Evolutionary conservation across 2,113 vertebrate species (phyloP).

Genomic region (Leiothrix lutea): DNA sequence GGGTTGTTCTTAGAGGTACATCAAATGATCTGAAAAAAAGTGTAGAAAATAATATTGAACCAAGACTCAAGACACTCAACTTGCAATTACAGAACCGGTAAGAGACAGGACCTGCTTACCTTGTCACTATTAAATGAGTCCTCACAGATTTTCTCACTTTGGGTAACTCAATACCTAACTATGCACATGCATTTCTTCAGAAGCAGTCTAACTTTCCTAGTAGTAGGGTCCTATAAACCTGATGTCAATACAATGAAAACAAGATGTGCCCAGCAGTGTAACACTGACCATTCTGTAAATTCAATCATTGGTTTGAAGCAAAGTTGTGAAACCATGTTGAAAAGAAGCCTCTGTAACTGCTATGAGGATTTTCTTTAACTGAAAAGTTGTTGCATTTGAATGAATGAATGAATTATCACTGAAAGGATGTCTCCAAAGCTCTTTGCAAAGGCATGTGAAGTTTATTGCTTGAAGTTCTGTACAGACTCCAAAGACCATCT

Average conservation of each 20-base stretch:
- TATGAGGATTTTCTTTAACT: neutral
- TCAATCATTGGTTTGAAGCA: conserved; percentile 60
- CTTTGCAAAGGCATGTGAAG: neutral
- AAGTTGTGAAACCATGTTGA: neutral
- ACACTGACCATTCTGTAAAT: conserved; percentile 58
- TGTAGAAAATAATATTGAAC: neutral
- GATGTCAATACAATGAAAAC: conserved; percentile 66
- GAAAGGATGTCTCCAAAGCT: neutral
- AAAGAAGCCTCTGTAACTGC: neutral
- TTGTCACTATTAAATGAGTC: neutral
- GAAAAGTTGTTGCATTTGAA: neutral
- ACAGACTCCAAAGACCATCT: neutral
- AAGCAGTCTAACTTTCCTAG: conserved; percentile 37
- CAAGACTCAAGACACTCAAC: neutral
- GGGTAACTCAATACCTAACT: neutral
- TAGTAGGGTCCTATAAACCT: conserved; percentile 43
- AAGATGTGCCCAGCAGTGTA: conserved; percentile 67
- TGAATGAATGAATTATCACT: too few relatives aligned
- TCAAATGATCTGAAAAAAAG: neutral
- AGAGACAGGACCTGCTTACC: neutral
- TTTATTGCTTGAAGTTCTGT: neutral
- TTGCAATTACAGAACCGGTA: neutral
- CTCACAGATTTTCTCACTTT: neutral
- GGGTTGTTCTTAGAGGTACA: neutral
- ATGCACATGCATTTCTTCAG: conserved; percentile 11